phyloP scores from a whole-genome alignment of 2,113 vertebrate genomes.

The Origma solitaria region DNA sequence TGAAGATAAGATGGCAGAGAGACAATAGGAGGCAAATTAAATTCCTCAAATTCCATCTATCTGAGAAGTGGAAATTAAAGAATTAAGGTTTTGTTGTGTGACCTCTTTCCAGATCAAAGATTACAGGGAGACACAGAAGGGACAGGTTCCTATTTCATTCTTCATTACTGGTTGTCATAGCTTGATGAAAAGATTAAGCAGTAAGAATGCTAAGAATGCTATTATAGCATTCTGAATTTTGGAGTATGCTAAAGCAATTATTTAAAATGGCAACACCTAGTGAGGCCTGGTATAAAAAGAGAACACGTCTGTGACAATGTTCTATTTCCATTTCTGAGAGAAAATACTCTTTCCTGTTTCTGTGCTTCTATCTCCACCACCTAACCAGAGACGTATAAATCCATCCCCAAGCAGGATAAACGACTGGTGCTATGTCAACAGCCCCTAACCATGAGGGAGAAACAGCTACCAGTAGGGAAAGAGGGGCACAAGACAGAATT shows the following conservation, averaged over 20 bases:
- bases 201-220: background rate
- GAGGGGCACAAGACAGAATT: background rate
- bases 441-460: background rate
- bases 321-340: background rate
- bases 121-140: background rate
- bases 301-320: background rate
- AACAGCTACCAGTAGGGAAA: background rate
- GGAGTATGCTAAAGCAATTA: background rate
- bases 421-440: background rate
- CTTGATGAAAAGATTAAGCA: background rate
- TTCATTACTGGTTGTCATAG: background rate
- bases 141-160: background rate
- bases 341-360: background rate
- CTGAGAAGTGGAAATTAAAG: background rate
- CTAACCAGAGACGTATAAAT: background rate
- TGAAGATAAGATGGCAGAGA: background rate
- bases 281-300: background rate
- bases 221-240: background rate
- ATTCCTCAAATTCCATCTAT: background rate
- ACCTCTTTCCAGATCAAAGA: conserved; percentile 6
- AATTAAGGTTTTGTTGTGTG: background rate
- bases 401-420: background rate
- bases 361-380: background rate
- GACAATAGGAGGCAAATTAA: conserved; percentile 44
- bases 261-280: background rate